A percentile compares a stretch with the other conserved stretches of the same genome.
These are phyloP conservation scores for Anorthoa munda DNA, from an alignment of 2,888 invertebrate species.

Conservation along the genomic window DNA sequence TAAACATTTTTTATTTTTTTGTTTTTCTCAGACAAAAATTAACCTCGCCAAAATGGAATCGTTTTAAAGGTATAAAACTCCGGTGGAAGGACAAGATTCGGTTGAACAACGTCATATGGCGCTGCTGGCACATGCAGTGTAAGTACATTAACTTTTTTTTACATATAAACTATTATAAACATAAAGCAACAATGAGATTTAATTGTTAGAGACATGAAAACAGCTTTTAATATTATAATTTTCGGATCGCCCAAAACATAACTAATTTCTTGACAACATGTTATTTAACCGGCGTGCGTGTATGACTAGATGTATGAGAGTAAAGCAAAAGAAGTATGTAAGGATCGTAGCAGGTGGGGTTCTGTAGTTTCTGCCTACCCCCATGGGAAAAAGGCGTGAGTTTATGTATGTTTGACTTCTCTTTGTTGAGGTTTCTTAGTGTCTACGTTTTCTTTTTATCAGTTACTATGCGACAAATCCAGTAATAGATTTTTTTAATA, in stretches of 20 bases:
- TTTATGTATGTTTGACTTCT: no score
- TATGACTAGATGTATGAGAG: no score
- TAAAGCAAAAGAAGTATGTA: no score
- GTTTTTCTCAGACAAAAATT: conserved; percentile 97
- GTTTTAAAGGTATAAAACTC: conserved; percentile 99
- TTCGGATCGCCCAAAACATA: neutral
- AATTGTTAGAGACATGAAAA: conserved; percentile 1
- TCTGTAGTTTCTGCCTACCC: no score
- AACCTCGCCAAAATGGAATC: conserved; percentile 99
- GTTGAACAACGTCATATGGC: conserved; percentile 99
- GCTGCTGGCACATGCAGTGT: conserved; percentile 99
- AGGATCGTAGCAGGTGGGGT: no score
- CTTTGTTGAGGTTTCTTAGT: conserved; percentile 17
- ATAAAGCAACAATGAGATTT: neutral
- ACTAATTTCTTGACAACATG: neutral
- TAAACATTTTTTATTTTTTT: conserved; percentile 67
- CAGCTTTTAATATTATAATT: neutral
- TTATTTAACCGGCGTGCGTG: no score
- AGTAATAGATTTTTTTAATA: neutral
- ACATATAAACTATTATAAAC: neutral
- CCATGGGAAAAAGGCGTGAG: no score
- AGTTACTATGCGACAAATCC: conserved; percentile 12
- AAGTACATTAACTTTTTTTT: conserved; percentile 82
- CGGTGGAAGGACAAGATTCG: conserved; percentile 99
- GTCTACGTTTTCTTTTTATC: conserved; percentile 19